Percentiles rank a stretch among this genome's conserved stretches.
Evolutionary conservation across 2,888 invertebrate genomes (phyloP).

Genomic region (Eristalis arbustorum): DNA sequence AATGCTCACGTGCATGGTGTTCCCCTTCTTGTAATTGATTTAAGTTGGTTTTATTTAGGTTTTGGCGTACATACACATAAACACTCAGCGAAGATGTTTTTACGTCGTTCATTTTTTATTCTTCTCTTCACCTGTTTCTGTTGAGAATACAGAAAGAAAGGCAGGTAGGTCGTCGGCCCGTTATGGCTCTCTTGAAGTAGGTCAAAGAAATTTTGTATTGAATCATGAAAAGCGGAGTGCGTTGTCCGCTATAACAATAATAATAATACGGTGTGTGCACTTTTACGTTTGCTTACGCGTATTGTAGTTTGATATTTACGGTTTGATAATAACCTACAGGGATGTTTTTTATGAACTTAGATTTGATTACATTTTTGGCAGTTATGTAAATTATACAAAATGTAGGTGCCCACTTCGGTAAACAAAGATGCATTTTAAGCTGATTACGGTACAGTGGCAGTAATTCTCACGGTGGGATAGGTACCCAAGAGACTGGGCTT

Average conservation of each 20-base stretch:
- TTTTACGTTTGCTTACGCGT: constrained; percentile 9
- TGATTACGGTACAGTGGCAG: too few species aligned
- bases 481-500: too few species aligned
- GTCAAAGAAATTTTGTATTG: constrained; percentile 64
- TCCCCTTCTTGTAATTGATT: not conserved
- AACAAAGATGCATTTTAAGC: too few species aligned
- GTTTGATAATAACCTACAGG: not conserved
- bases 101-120: not conserved
- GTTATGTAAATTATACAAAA: too few species aligned
- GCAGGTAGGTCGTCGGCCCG: constrained; percentile 36
- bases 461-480: too few species aligned
- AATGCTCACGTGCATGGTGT: not conserved
- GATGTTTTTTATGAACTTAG: not conserved
- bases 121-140: constrained; percentile 14
- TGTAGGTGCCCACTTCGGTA: too few species aligned
- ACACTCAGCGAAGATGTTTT: not conserved
- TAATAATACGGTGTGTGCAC: not conserved
- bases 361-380: not conserved
- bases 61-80: not conserved
- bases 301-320: not conserved
- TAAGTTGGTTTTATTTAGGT: not conserved
- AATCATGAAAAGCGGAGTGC: constrained; percentile 22
- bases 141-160: constrained; percentile 7
- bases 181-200: constrained; percentile 48
- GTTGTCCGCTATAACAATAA: constrained; percentile 8